A percentile compares a stretch with the other conserved stretches of the same genome.
Evolutionary conservation across 1,140 invertebrate genomes (phyloP).

Genomic region (Trichonephila inaurata): DNA sequence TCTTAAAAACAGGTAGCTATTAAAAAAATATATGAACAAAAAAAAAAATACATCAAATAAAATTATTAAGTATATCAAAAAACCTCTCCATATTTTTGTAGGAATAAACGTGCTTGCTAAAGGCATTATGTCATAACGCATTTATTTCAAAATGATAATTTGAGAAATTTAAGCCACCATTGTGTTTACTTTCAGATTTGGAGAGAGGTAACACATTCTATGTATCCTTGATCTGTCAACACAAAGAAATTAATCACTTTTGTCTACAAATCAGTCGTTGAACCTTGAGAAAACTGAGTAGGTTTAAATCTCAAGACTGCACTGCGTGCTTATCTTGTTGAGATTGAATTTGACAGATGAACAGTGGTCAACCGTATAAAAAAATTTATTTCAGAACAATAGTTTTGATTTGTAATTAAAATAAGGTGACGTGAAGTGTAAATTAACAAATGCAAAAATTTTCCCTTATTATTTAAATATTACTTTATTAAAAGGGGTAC

Average conservation of each 20-base stretch:
- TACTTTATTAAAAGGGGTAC: not conserved
- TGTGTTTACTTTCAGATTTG: not conserved
- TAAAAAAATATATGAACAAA: not conserved
- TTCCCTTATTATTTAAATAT: not conserved
- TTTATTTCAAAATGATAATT: not conserved
- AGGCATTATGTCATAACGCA: not conserved
- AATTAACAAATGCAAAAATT: not conserved
- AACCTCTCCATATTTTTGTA: not conserved
- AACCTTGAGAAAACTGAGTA: constrained; percentile 16
- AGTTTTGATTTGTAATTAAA: not conserved
- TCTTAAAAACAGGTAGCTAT: not conserved
- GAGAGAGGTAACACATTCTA: not conserved
- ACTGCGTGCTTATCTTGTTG: not conserved
- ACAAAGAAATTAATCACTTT: not conserved
- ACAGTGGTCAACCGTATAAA: not conserved
- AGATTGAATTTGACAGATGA: constrained; percentile 1
- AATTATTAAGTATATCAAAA: not conserved
- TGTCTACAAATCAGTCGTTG: not conserved
- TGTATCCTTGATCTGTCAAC: not conserved
- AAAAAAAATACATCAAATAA: not conserved
- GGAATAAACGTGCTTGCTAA: not conserved
- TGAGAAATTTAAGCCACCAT: not conserved
- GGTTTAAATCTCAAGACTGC: not conserved
- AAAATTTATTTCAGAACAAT: not conserved
- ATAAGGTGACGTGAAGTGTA: not conserved